Percentiles rank a stretch among this genome's conserved stretches.
These are phyloP conservation scores for Drosophila algonquin DNA, from an alignment of 2,888 invertebrate genomes.

Conservation along the genomic window DNA sequence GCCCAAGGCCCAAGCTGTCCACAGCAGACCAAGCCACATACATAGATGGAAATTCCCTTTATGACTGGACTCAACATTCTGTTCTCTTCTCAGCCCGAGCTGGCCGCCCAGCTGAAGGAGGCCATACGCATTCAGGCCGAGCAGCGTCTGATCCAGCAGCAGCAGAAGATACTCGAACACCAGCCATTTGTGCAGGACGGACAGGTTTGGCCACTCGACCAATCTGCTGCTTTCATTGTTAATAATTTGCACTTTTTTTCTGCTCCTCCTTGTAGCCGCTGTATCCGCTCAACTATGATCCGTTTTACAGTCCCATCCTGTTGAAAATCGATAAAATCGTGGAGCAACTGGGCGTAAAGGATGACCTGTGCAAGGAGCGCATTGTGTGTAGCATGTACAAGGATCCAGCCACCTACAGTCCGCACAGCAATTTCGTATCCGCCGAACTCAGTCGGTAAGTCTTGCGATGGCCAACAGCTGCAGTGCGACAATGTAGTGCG, in stretches of 20 bases:
- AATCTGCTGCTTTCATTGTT: slow-evolving; percentile 4
- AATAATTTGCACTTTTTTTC: slow-evolving; percentile 24
- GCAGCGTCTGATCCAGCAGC: slow-evolving; percentile 86
- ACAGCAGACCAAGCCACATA: slow-evolving; percentile 5
- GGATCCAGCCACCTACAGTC: slow-evolving; percentile 91
- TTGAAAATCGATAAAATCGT: slow-evolving; percentile 91
- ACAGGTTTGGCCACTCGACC: slow-evolving; percentile 70
- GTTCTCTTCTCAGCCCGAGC: slow-evolving; percentile 71
- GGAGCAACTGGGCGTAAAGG: slow-evolving; percentile 88
- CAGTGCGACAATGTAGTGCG: too few species aligned
- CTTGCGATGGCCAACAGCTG: neutral
- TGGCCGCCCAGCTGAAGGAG: slow-evolving; percentile 86
- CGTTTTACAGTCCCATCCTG: slow-evolving; percentile 91
- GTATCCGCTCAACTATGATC: slow-evolving; percentile 84
- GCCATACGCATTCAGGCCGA: slow-evolving; percentile 86
- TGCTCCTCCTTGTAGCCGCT: slow-evolving; percentile 72
- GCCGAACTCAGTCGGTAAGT: slow-evolving; percentile 94
- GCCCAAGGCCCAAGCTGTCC: slow-evolving; percentile 41
- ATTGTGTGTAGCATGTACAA: slow-evolving; percentile 93
- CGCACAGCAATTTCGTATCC: slow-evolving; percentile 94
- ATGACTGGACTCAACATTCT: slow-evolving; percentile 4
- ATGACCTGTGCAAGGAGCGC: slow-evolving; percentile 90
- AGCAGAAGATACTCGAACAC: slow-evolving; percentile 86
- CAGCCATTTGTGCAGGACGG: slow-evolving; percentile 84
- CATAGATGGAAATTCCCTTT: slow-evolving; percentile 13